Evolutionary conservation across 2,797 vertebrate genomes (phyloP).

Genomic region (Alca torda): DNA sequence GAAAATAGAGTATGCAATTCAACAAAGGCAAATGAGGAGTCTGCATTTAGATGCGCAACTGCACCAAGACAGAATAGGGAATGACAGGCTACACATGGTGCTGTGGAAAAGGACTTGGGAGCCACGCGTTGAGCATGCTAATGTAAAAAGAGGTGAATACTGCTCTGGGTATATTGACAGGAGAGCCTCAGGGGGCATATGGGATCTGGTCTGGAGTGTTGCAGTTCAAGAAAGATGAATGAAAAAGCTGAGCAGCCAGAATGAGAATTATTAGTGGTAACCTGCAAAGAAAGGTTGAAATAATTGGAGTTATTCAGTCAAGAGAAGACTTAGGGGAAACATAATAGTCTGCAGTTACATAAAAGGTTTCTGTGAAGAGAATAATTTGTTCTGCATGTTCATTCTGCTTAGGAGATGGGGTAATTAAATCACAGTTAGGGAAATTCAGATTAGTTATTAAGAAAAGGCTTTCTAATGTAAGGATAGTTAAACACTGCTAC

Average conservation of each 20-base stretch:
- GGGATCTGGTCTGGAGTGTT: not conserved
- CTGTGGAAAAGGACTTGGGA: not conserved
- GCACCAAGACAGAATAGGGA: not conserved
- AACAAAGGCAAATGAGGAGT: not conserved
- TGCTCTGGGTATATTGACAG: not conserved
- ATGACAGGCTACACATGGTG: accelerated
- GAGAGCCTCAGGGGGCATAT: not conserved
- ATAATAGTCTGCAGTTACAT: not conserved
- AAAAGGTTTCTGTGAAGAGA: not conserved
- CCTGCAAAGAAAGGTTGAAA: not conserved
- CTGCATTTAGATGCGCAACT: not conserved
- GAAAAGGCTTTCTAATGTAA: not conserved
- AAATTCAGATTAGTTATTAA: constrained; percentile 19
- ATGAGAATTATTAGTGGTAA: not conserved
- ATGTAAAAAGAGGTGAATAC: not conserved
- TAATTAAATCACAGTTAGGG: constrained; percentile 23
- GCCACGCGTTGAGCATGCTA: not conserved
- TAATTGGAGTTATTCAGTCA: not conserved
- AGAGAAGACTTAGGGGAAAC: not conserved
- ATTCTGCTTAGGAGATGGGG: not conserved
- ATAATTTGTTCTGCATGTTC: constrained; percentile 21
- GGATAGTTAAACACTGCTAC: not conserved
- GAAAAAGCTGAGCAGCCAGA: not conserved
- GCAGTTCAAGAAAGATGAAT: not conserved
- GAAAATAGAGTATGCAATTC: not conserved